Conservation (phyloP, 2,113 vertebrate genomes). For the Athene cunicularia region DNA sequence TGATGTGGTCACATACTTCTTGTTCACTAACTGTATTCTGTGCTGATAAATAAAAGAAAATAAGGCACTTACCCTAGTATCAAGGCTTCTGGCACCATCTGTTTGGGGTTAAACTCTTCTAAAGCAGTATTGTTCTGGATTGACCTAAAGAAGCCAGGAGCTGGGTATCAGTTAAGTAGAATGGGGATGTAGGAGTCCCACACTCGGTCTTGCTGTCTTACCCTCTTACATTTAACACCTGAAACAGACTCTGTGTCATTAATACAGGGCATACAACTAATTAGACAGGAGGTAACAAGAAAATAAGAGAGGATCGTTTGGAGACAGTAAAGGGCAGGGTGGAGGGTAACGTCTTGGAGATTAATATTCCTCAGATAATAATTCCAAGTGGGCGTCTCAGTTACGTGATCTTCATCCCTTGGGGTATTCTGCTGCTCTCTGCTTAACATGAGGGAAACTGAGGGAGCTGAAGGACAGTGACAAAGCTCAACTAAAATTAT, state of each 20-base stretch:
- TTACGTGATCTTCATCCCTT: neutral
- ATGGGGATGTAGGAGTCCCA: neutral
- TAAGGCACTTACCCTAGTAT: accelerated
- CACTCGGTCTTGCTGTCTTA: neutral
- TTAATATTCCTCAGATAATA: neutral
- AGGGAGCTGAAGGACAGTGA: neutral
- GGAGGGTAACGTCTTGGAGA: neutral
- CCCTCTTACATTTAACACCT: neutral
- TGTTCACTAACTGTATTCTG: neutral
- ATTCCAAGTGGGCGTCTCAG: neutral
- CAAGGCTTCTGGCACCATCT: neutral
- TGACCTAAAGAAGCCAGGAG: neutral
- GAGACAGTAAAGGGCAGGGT: neutral
- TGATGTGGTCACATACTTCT: neutral
- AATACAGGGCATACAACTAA: neutral
- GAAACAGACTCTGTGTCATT: neutral
- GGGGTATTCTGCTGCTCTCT: neutral
- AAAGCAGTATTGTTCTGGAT: neutral
- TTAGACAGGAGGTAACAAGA: neutral
- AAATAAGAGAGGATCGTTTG: neutral
- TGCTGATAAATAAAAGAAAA: neutral
- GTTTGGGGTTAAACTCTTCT: neutral
- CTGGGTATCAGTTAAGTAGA: neutral
- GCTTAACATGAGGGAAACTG: neutral
- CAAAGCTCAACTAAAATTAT: neutral